Base-by-base conservation (phyloP, 2,888 invertebrate species). In the Penaeus monodon region DNA sequence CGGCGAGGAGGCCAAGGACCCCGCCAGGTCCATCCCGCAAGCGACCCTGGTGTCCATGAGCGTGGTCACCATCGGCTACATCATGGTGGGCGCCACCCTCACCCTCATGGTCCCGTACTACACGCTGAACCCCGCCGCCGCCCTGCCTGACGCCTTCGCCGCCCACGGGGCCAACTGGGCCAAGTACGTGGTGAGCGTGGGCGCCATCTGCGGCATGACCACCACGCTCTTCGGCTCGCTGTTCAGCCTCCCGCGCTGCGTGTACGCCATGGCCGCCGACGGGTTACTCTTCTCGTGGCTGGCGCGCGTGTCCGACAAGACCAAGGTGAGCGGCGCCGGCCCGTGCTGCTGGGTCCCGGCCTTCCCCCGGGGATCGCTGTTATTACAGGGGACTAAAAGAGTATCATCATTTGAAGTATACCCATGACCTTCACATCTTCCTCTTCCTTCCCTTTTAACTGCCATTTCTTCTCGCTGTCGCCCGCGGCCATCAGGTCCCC, bases 121-220 rank as follows among this genome's bases (percentile, higher is more conserved):
- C 90, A 89, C 91, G 64, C 91, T 93, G 86, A 95, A 95, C 91
- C 95, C 96, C 77, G 90, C 91, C 33, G 96, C 97, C 24, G 96
- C 97, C 0, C 93, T 97, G 82, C 96, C 97, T 0, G 96, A 96
- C 91, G 97, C 97, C 24, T 95, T 97, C 90, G 95, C 95, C 0
- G 94, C 94, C 24, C 94, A 96, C 66, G 95, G 96, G 68, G 94
- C 96, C 33, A 94, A 95, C 79, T 97, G 97, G 97, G 96, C 96
- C 0, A 96, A 96, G 93, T 97, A 96, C 91, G 94, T 95, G 0
- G 95, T 97, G 1, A 95, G 96, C 0, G 93, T 97, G 0, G 97
- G 97, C 3, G 97, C 97, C 0, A 94, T 97, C 6, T 96, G 96
- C 91, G 97, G 97, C n/a, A 97, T 98, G 96, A 97, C 97, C 0